A percentile compares a stretch with the other conserved stretches of the same genome.
Conservation (phyloP, 2,113 vertebrate species). For the Mixornis gularis region DNA sequence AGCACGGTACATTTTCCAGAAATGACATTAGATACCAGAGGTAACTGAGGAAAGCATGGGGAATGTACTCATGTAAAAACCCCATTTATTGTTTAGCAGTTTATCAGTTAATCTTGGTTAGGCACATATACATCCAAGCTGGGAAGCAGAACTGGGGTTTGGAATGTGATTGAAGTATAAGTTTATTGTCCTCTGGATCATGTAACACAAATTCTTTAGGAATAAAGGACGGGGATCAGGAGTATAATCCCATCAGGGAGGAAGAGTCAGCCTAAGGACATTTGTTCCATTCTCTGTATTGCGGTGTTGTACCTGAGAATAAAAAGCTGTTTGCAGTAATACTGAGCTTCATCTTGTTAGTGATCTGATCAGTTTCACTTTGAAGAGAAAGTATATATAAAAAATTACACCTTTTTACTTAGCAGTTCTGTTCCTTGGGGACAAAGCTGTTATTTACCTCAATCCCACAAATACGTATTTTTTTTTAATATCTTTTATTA, state of each 20-base stretch:
- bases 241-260: background rate
- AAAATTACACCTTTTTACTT: background rate
- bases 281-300: background rate
- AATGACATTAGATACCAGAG: background rate
- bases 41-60: background rate
- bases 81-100: background rate
- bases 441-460: background rate
- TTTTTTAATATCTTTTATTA: background rate
- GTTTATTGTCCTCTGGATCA: background rate
- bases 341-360: background rate
- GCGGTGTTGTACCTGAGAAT: background rate
- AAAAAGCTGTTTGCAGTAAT: background rate
- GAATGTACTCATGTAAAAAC: background rate
- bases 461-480: background rate
- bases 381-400: background rate
- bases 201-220: background rate
- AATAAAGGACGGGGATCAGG: background rate
- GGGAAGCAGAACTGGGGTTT: background rate
- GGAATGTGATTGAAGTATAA: background rate
- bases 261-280: background rate
- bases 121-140: background rate
- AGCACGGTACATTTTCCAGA: background rate
- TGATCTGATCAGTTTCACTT: background rate
- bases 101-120: slow-evolving; percentile 1
- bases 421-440: background rate